Evolutionary conservation across 1,140 invertebrate species (phyloP), one percentile per base, ranked within the genome.

Genomic region (Diabrotica virgifera): DNA sequence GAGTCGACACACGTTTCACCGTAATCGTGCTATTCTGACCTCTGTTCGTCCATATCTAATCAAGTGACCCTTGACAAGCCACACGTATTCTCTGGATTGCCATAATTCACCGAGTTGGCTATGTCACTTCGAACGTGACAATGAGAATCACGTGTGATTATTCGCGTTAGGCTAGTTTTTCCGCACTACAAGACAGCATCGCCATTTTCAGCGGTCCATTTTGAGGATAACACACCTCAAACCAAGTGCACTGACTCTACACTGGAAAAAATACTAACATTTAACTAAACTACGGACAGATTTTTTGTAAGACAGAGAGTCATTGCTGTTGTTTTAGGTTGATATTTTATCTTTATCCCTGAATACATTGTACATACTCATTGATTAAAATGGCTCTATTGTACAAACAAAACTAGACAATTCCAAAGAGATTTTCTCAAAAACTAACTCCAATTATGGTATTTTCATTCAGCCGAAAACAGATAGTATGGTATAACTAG

Each of bases 21-120:
- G 61, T 70, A 70, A 71, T 68, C 66, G 67, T 69, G 68, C 66
- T 59, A 71, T 63, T 62, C 59, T 69, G 72, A 72, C 70, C 68
- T 71, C 65, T 61, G 65, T 65, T 68, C 72, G 64, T 71, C 72
- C 67, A 68, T 74, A 69, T 71, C 74, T 74, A 74, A 74, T 72
- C 66, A 65, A 65, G 67, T 73, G 73, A 74, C 73, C 73, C 72
- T 69, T 74, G 73, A 74, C 73, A 74, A 74, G 73, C 58, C 69
- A 70, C 73, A 74, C 73, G 73, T 74, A 73, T 64, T 62, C 61
- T 59, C 51, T 64, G 65, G 68, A 67, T 66, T 65, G 66, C 64
- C 65, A 65, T 70, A 74, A 72, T 72, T 72, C 68, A 67, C 68
- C 64, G 64, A 71, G 51, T 68, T 65, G 70, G 67, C 68, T 69